Evolutionary conservation across 1,140 invertebrate species (phyloP).

Genomic region (Drosophila willistoni): DNA sequence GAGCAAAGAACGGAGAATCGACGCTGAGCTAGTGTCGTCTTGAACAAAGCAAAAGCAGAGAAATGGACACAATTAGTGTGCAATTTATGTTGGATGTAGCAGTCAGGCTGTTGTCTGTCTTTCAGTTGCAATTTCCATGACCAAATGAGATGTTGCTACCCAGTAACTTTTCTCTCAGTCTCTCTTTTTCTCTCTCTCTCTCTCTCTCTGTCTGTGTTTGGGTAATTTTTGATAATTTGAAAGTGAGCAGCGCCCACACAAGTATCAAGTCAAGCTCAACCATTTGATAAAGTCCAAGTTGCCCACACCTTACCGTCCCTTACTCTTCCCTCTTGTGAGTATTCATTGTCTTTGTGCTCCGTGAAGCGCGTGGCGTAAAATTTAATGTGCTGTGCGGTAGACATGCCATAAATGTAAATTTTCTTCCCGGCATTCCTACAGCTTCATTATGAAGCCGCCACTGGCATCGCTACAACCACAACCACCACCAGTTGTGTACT

Average conservation of each 20-base stretch:
- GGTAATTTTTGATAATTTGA: slow-evolving; percentile 55
- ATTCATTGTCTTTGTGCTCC: slow-evolving; percentile 25
- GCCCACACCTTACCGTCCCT: slow-evolving; percentile 16
- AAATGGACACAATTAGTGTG: slow-evolving; percentile 78
- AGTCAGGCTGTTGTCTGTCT: slow-evolving; percentile 57
- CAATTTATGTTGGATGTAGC: slow-evolving; percentile 69
- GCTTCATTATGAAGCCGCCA: slow-evolving; percentile 43
- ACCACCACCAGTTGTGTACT: background rate
- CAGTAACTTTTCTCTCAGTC: background rate
- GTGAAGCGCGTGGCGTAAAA: slow-evolving; percentile 55
- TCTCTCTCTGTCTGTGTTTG: slow-evolving; percentile 19
- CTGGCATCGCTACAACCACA: background rate
- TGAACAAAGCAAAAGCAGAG: slow-evolving; percentile 39
- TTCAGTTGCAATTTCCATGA: slow-evolving; percentile 71
- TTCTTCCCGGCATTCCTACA: slow-evolving; percentile 35
- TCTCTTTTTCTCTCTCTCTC: slow-evolving; percentile 9
- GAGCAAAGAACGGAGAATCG: slow-evolving; percentile 17
- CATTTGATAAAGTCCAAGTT: slow-evolving; percentile 57
- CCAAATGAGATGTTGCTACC: slow-evolving; percentile 56
- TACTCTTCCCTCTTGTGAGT: background rate
- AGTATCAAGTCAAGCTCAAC: slow-evolving; percentile 21
- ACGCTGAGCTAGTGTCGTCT: slow-evolving; percentile 26
- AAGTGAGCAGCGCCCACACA: slow-evolving; percentile 23
- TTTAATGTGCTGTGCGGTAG: slow-evolving; percentile 60
- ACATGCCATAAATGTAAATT: slow-evolving; percentile 66